phyloP scores from a whole-genome alignment of 23 tunicate species.

The Styela clava region DNA sequence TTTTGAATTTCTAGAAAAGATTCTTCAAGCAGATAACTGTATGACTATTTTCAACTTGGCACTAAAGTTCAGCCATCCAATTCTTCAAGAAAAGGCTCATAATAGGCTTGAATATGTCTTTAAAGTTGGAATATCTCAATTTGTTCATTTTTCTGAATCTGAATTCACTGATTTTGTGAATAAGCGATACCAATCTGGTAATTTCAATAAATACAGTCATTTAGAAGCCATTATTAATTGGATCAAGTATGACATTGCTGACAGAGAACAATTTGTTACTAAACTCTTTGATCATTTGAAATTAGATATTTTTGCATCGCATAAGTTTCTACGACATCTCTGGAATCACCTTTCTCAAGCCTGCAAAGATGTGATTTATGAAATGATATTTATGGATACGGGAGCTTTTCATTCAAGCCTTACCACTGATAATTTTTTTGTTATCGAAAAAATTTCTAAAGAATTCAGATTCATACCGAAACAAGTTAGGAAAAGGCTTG shows the following conservation, averaged over 20 bases:
- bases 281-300: neutral
- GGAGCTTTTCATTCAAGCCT: neutral
- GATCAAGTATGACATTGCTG: neutral
- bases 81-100: neutral
- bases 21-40: neutral
- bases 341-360: neutral
- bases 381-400: neutral
- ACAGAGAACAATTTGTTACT: neutral
- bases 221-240: neutral
- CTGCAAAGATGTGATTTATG: neutral
- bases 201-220: neutral
- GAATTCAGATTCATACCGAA: neutral
- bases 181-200: neutral
- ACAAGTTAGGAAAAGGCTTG: neutral
- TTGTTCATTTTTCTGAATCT: too few species aligned
- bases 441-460: neutral
- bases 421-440: neutral
- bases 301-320: neutral
- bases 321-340: neutral
- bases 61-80: neutral
- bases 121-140: neutral
- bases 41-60: neutral
- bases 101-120: neutral
- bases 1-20: neutral
- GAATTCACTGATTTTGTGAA: neutral